phyloP scores from a whole-genome alignment of 1,140 invertebrate genomes.

The Zaprionus gabonicus region DNA sequence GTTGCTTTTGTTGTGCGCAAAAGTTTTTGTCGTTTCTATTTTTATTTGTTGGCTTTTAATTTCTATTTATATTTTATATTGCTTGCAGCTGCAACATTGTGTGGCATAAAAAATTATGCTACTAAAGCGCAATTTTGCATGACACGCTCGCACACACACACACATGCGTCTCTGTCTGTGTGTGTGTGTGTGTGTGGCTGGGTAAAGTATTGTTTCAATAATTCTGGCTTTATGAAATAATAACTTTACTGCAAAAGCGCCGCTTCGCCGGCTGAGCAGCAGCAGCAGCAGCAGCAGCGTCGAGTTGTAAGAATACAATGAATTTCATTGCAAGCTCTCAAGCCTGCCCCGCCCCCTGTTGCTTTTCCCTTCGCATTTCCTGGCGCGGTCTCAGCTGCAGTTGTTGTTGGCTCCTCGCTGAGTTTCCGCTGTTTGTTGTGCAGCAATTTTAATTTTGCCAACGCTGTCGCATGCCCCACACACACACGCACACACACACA shows the following conservation, averaged over 20 bases:
- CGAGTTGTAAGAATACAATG: constrained; percentile 79
- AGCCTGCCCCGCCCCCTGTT: neutral
- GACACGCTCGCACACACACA: constrained; percentile 47
- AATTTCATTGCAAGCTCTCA: constrained; percentile 62
- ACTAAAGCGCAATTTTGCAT: constrained; percentile 80
- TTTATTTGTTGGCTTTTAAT: constrained; percentile 82
- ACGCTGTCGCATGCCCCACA: constrained; percentile 67
- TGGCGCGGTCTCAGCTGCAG: constrained; percentile 26
- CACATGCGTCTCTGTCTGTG: constrained; percentile 7
- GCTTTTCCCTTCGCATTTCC: constrained; percentile 7
- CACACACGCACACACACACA: constrained; percentile 36
- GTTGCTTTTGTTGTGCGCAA: constrained; percentile 60
- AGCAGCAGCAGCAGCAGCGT: constrained; percentile 29
- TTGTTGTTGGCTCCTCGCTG: constrained; percentile 66
- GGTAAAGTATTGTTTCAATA: constrained; percentile 83
- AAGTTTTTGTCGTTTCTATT: constrained; percentile 53
- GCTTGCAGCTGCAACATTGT: constrained; percentile 72
- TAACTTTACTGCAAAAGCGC: constrained; percentile 77
- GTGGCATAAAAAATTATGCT: constrained; percentile 72
- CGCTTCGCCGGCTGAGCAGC: constrained; percentile 56
- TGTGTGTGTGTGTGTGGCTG: constrained; percentile 51
- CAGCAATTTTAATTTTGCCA: constrained; percentile 82
- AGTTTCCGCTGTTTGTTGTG: constrained; percentile 82
- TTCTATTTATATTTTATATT: constrained; percentile 81
- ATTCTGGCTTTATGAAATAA: constrained; percentile 84